Conservation (phyloP, 2,797 vertebrate species). For the Lagothrix lagotricha region DNA sequence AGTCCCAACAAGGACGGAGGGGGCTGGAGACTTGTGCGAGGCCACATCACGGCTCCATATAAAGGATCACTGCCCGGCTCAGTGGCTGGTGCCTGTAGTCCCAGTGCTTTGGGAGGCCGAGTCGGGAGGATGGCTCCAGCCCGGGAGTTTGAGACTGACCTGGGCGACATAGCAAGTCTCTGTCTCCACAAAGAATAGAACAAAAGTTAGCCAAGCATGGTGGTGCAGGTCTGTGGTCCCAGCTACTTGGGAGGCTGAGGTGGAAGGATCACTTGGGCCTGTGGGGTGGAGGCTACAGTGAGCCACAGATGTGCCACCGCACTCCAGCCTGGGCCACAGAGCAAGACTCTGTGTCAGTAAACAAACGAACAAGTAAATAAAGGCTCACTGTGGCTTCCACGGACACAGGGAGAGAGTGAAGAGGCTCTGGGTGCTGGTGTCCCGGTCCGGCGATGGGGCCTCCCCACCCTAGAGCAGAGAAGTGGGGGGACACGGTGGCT, state of each 20-base stretch:
- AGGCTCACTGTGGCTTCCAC: background rate
- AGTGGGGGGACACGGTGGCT: fast-evolving
- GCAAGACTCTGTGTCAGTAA: background rate
- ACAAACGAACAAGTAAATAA: background rate
- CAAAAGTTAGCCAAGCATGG: background rate
- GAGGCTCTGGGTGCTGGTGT: fast-evolving
- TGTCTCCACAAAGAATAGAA: background rate
- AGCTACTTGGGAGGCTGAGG: background rate
- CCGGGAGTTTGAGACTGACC: background rate
- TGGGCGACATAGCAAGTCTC: background rate
- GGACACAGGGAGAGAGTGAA: background rate
- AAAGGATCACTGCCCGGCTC: background rate
- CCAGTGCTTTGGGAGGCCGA: background rate
- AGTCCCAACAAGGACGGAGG: background rate
- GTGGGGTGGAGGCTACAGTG: background rate
- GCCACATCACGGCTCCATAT: background rate
- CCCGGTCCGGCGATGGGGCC: fast-evolving
- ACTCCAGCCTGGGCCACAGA: background rate
- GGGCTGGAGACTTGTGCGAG: background rate
- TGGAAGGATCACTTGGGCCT: background rate
- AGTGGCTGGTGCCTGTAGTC: background rate
- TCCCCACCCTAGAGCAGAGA: fast-evolving
- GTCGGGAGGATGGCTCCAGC: background rate
- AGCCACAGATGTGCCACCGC: background rate
- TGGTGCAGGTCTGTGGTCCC: background rate